These are phyloP conservation scores for Ferrisia virgata DNA, from an alignment of 2,888 invertebrate genomes.

Conservation along the genomic window DNA sequence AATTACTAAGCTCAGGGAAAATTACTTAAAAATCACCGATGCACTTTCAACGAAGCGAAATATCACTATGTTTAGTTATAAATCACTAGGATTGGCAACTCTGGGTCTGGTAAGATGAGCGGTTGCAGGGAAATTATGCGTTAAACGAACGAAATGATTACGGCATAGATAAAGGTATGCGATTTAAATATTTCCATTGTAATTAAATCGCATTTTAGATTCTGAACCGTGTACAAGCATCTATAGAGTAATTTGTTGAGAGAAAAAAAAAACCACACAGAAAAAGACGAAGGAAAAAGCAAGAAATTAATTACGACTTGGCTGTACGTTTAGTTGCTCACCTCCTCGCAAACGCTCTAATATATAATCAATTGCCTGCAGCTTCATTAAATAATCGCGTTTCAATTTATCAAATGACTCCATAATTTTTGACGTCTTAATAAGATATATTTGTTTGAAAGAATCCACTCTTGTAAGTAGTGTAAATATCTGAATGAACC, in stretches of 20 bases:
- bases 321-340: not conserved
- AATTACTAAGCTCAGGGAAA: too few species aligned
- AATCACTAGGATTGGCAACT: too few species aligned
- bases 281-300: too few species aligned
- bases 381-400: constrained; percentile 8
- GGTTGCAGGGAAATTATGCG: not conserved
- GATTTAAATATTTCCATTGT: not conserved
- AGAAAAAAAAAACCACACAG: not conserved
- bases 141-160: not conserved
- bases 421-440: constrained; percentile 11
- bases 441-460: not conserved
- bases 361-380: not conserved
- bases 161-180: not conserved
- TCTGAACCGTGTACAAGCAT: not conserved
- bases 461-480: not conserved
- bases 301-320: not conserved
- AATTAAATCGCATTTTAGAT: not conserved
- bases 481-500: not conserved
- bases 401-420: constrained; percentile 7
- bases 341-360: not conserved
- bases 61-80: too few species aligned
- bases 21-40: too few species aligned
- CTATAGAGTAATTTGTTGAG: not conserved
- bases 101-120: too few species aligned
- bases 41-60: too few species aligned